These are phyloP conservation scores for Branchinecta sandiegonensis DNA, from an alignment of 2,888 invertebrate species.

Conservation along the genomic window DNA sequence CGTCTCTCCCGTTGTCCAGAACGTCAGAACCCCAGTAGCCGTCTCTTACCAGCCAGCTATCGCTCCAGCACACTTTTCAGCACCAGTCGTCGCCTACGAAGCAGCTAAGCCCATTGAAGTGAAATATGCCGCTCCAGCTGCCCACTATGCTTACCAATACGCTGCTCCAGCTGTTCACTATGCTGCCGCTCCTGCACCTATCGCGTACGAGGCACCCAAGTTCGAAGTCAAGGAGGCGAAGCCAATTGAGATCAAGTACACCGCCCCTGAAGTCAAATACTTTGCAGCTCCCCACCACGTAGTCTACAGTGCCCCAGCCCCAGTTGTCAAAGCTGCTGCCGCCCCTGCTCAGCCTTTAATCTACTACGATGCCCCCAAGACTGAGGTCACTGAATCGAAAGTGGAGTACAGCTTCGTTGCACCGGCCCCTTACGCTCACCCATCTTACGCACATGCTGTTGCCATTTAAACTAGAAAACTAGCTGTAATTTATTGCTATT, in stretches of 20 bases:
- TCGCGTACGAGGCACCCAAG: slow-evolving; percentile 5
- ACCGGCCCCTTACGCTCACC: slow-evolving; percentile 7
- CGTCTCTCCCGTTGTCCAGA: slow-evolving; percentile 35
- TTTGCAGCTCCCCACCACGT: background rate
- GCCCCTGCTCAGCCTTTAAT: background rate
- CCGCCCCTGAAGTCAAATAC: background rate
- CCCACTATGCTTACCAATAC: background rate
- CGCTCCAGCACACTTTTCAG: slow-evolving; percentile 30
- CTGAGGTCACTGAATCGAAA: background rate
- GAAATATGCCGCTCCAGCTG: slow-evolving; percentile 17
- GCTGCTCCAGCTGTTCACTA: too few species aligned
- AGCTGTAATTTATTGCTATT: background rate
- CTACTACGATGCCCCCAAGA: background rate
- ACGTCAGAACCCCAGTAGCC: slow-evolving; percentile 34
- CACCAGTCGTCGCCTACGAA: slow-evolving; percentile 21
- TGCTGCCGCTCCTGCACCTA: slow-evolving; percentile 13
- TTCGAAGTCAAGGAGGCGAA: slow-evolving; percentile 10
- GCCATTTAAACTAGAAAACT: background rate
- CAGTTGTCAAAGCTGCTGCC: background rate
- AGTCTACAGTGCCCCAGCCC: background rate
- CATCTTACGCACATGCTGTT: slow-evolving; percentile 1
- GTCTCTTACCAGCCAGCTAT: slow-evolving; percentile 34
- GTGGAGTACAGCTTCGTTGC: background rate
- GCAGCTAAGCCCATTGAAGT: slow-evolving; percentile 20
- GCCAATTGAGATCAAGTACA: background rate